Percentiles rank a stretch among this genome's conserved stretches.
phyloP scores from a whole-genome alignment of 2,113 vertebrate species.

The Varanus komodoensis region DNA sequence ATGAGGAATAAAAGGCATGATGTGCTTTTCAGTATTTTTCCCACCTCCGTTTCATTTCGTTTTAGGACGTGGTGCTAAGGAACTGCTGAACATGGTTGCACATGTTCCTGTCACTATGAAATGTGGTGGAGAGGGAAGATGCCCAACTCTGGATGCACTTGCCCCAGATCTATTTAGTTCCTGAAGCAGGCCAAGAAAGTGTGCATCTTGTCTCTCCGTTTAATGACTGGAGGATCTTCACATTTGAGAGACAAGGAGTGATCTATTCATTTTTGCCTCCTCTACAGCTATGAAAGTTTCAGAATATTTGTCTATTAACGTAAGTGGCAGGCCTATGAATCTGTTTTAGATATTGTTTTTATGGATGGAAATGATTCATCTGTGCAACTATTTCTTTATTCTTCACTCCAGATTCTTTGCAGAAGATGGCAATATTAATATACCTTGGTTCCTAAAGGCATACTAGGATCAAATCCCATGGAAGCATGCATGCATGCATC shows the following conservation, averaged over 20 bases:
- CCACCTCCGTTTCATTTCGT: no score
- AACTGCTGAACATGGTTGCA: no score
- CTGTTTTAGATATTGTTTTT: not conserved
- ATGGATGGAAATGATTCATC: not conserved
- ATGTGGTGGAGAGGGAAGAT: no score
- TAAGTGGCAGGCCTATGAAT: not conserved
- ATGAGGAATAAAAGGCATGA: no score
- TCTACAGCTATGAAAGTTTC: not conserved
- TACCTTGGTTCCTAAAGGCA: not conserved
- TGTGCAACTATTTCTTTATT: not conserved
- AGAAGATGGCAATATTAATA: not conserved
- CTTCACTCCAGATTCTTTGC: not conserved
- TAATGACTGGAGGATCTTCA: no score
- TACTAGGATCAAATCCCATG: not conserved
- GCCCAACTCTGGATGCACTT: no score
- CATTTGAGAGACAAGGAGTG: not conserved
- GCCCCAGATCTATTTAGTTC: no score
- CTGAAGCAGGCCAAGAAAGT: no score
- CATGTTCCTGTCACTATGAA: no score
- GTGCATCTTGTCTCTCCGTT: no score
- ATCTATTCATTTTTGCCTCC: not conserved
- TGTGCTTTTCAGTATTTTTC: no score
- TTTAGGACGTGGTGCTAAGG: no score
- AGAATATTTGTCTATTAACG: not conserved
- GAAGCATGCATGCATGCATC: not conserved